Percentiles rank a stretch among this genome's conserved stretches.
phyloP scores from a whole-genome alignment of 2,113 vertebrate species.

The Holacanthus passer region DNA sequence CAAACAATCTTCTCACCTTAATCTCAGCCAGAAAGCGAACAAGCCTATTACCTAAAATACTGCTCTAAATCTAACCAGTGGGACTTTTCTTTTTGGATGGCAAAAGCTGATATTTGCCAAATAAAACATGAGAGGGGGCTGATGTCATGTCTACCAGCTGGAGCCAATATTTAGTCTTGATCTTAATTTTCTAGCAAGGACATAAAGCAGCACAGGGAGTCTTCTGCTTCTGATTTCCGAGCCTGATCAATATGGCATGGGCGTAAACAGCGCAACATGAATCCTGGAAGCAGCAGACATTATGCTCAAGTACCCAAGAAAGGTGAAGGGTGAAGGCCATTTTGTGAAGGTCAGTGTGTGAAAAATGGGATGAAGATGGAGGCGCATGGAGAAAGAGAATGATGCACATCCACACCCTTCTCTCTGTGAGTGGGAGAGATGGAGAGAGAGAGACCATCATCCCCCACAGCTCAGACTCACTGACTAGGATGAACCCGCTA shows the following conservation, averaged over 20 bases:
- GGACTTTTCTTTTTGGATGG: background rate
- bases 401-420: conserved; percentile 57
- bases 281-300: conserved; percentile 54
- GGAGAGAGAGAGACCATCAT: conserved; percentile 64
- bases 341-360: conserved; percentile 81
- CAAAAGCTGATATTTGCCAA: background rate
- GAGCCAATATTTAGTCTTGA: background rate
- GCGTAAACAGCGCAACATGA: conserved; percentile 49
- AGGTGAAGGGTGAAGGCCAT: conserved; percentile 72
- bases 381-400: conserved; percentile 55
- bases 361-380: conserved; percentile 71
- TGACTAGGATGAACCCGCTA: conserved; percentile 85
- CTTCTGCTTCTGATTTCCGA: conserved; percentile 14
- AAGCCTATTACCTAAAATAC: background rate
- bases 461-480: conserved; percentile 76
- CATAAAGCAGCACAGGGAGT: background rate
- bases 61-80: background rate
- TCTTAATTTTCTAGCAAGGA: background rate
- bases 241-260: background rate
- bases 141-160: background rate
- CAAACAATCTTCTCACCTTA: background rate
- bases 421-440: conserved; percentile 66
- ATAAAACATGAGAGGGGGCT: background rate
- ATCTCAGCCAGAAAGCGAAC: background rate
- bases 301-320: conserved; percentile 45